These are phyloP conservation scores for Bombus fervidus DNA, from an alignment of 1,140 invertebrate species.

Conservation along the genomic window DNA sequence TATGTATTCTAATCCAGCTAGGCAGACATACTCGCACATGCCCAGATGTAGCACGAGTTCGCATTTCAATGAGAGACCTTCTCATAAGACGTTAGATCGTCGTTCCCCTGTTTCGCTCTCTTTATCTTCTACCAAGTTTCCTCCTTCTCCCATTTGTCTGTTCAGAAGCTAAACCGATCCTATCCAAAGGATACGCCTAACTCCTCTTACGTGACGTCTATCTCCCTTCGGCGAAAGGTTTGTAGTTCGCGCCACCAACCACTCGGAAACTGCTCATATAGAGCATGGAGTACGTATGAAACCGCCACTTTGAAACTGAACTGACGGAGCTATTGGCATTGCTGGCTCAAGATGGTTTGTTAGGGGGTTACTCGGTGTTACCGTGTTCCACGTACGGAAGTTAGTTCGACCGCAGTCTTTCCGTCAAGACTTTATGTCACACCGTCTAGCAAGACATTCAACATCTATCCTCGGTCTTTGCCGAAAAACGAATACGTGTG, in stretches of 20 bases:
- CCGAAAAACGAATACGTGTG: slow-evolving; percentile 51
- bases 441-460: slow-evolving; percentile 39
- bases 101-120: slow-evolving; percentile 48
- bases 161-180: slow-evolving; percentile 5
- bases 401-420: slow-evolving; percentile 60
- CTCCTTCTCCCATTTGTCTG: not conserved
- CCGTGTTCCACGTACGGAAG: slow-evolving; percentile 52
- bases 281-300: slow-evolving; percentile 66
- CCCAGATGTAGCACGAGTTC: slow-evolving; percentile 36
- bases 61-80: slow-evolving; percentile 67
- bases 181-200: not conserved
- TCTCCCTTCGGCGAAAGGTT: slow-evolving; percentile 1
- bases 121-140: slow-evolving; percentile 41
- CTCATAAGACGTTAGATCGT: slow-evolving; percentile 54
- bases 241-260: slow-evolving; percentile 42
- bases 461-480: slow-evolving; percentile 46
- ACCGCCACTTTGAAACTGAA: slow-evolving; percentile 74
- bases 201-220: slow-evolving; percentile 8
- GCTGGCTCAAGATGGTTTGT: slow-evolving; percentile 49
- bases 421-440: not conserved
- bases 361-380: slow-evolving; percentile 53
- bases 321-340: slow-evolving; percentile 32
- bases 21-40: slow-evolving; percentile 55
- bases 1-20: slow-evolving; percentile 64
- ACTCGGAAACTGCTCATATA: slow-evolving; percentile 67